Percentiles rank a stretch among this genome's conserved stretches.
These are phyloP conservation scores for Heliconius ismenius DNA, from an alignment of 2,888 invertebrate species.

Conservation along the genomic window DNA sequence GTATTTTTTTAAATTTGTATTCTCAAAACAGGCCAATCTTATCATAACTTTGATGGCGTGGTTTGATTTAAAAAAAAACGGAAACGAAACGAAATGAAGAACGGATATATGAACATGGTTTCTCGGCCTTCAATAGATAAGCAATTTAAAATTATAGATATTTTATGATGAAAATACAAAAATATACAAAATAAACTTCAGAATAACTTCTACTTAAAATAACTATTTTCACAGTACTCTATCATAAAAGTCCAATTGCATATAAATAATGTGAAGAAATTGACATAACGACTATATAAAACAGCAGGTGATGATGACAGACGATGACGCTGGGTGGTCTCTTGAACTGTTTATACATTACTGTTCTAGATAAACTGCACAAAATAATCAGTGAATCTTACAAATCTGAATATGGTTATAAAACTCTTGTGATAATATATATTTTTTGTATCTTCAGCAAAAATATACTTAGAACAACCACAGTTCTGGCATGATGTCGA, in stretches of 20 bases:
- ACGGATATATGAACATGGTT: not conserved
- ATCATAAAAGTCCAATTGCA: slow-evolving; percentile 42
- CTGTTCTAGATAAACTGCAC: not conserved
- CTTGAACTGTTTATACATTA: slow-evolving; percentile 18
- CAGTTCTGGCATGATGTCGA: too few species aligned
- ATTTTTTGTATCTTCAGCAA: too few species aligned
- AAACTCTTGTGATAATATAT: too few species aligned
- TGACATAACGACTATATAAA: slow-evolving; percentile 40
- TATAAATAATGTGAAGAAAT: slow-evolving; percentile 40
- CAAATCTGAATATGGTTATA: too few species aligned
- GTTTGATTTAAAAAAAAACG: not conserved
- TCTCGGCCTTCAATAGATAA: not conserved
- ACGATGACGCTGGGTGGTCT: slow-evolving; percentile 43
- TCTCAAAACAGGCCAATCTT: not conserved
- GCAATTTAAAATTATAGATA: not conserved
- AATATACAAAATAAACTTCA: not conserved
- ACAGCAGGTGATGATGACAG: slow-evolving; percentile 42
- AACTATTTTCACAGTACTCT: slow-evolving; percentile 11
- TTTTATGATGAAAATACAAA: too few species aligned
- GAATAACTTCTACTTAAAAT: not conserved
- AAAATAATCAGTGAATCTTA: not conserved
- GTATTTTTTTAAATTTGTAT: too few species aligned
- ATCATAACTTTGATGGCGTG: not conserved
- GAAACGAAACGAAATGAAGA: too few species aligned
- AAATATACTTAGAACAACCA: too few species aligned